Conservation (phyloP, 2,113 vertebrate species). For the Ammodytes dubius region DNA sequence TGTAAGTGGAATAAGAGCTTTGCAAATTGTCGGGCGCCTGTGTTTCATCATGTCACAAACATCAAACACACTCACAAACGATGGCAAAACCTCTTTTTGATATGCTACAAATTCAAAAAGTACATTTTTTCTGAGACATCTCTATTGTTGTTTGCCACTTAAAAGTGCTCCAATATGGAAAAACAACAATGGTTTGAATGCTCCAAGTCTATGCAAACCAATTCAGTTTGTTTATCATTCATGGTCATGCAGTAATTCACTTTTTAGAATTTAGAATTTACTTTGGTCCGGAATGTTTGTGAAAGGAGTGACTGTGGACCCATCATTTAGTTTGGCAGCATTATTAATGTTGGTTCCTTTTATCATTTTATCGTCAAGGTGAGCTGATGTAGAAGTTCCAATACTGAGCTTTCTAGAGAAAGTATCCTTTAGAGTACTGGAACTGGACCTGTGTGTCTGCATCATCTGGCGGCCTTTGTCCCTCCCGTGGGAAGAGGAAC, state of each 20-base stretch:
- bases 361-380: not conserved
- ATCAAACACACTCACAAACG: constrained; percentile 55
- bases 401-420: not conserved
- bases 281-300: not conserved
- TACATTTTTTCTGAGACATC: not conserved
- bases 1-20: constrained; percentile 72
- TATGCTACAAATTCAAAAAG: not conserved
- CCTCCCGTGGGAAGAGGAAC: constrained; percentile 35
- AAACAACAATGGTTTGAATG: not conserved
- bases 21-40: constrained; percentile 44
- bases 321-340: not conserved
- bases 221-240: not conserved
- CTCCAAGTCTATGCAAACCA: not conserved
- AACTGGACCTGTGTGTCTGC: not conserved
- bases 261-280: not conserved
- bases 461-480: constrained; percentile 38
- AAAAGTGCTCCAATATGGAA: not conserved
- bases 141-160: constrained; percentile 2
- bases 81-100: constrained; percentile 47
- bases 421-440: not conserved
- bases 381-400: not conserved
- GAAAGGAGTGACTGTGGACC: not conserved
- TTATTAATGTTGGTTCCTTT: not conserved
- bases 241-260: not conserved
- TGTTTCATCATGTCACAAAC: constrained; percentile 59